Conservation (phyloP, 2,888 invertebrate genomes). For the Myopa tessellatipennis region DNA sequence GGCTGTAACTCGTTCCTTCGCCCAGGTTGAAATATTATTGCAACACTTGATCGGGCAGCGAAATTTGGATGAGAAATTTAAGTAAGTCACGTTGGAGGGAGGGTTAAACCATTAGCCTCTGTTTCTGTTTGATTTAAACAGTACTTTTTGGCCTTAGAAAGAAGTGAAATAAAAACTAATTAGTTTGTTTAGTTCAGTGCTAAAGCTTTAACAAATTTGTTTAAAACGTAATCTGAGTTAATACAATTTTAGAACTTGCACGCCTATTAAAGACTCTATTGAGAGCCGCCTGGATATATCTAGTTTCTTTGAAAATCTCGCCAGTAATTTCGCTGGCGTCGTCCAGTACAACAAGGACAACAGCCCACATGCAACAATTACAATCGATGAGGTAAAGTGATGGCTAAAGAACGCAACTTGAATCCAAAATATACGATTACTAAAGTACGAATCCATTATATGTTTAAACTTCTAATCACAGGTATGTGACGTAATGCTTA, state of each 20-base stretch:
- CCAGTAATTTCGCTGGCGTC: conserved; percentile 87
- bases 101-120: too few species aligned
- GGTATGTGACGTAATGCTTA: conserved; percentile 82
- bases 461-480: conserved; percentile 50
- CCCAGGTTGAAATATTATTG: conserved; percentile 75
- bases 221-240: conserved; percentile 1
- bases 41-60: conserved; percentile 73
- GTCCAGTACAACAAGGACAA: conserved; percentile 97
- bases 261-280: conserved; percentile 76
- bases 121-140: too few species aligned
- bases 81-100: conserved; percentile 70
- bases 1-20: conserved; percentile 75
- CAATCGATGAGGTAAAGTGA: conserved; percentile 76
- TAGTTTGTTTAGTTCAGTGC: not conserved
- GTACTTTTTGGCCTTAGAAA: too few species aligned
- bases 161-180: not conserved
- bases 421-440: not conserved
- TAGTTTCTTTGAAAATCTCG: conserved; percentile 84
- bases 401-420: not conserved
- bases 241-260: conserved; percentile 74
- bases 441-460: not conserved
- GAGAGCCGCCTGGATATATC: conserved; percentile 75
- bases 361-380: conserved; percentile 78
- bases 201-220: not conserved
- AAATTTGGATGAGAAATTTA: conserved; percentile 78